Evolutionary conservation across 2,797 vertebrate genomes (phyloP).

Genomic region (Rhabdophis nuchalis): DNA sequence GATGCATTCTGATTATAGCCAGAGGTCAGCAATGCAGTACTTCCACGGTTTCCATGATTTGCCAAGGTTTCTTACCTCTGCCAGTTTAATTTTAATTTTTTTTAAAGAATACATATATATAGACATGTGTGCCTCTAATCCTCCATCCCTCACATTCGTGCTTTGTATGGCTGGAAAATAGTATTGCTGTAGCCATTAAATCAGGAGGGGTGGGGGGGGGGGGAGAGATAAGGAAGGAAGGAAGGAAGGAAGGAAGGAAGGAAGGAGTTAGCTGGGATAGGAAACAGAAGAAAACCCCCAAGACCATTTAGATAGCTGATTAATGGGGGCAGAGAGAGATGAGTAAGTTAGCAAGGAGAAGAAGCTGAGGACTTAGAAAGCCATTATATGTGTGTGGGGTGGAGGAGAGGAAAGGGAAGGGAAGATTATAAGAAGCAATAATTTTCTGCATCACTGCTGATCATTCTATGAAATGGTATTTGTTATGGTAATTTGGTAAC

Average conservation of each 20-base stretch:
- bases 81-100: background rate
- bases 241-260: background rate
- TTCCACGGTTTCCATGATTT: background rate
- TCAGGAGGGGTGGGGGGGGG: rapidly evolving
- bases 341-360: background rate
- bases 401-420: background rate
- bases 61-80: background rate
- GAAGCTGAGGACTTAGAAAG: background rate
- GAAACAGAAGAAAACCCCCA: background rate
- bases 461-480: background rate
- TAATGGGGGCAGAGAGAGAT: background rate
- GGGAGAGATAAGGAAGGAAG: no score
- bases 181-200: background rate
- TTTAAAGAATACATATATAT: background rate
- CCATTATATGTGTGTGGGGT: background rate
- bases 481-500: background rate
- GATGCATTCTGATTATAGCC: background rate
- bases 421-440: background rate
- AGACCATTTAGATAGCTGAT: background rate
- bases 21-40: background rate
- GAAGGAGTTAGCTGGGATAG: background rate
- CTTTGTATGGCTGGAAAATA: no score
- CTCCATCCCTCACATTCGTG: no score
- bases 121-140: background rate
- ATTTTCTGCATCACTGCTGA: background rate